Base-by-base conservation (phyloP, 2,113 vertebrate species). In the Galemys pyrenaicus region DNA sequence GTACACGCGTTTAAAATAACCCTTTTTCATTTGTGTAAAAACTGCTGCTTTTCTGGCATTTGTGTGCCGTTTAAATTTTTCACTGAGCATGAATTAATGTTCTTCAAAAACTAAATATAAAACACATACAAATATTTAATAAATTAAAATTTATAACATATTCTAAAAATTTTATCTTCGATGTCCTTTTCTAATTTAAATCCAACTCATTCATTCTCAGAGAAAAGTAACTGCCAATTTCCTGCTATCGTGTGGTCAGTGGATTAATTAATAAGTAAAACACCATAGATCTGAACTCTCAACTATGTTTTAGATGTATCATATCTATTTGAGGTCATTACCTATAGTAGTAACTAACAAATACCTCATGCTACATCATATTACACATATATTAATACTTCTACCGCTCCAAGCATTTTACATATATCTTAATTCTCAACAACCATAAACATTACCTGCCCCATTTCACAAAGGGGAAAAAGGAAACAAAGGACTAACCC, bases 91-190 rank as follows among this genome's bases (percentile, higher is more conserved):
- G 35, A 80, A 60, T 80, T 44, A 87, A 41, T 30, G 74, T 65
- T 49, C 82, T 94, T 46, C 0, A n/a, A 92, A 93, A 94, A 89
- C 22, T 22, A 91, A 89, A 92, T 65, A 75, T 46, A 54, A 83
- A 95, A 87, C 81, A 81, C 28, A 46, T 37, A 64, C 6, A 44
- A 78, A 26, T 77, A 88, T 41, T 80, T 83, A 67, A 71, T 77
- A 89, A 81, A 62, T 35, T 0, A 92, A 87, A 81, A 58, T 91
- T 54, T 77, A 49, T 37, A 77, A 87, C 4, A 70, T 1, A 28
- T 37, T 80, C 30, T 65, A 82, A 82, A 89, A 94, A 3, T 49
- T 22, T 60, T 86, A 95, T 39, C 35, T 91, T 44, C 30, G 12
- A 46, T 79, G 56, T 39, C 3, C 28, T 92, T 84, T 79, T 84